A percentile compares a stretch with the other conserved stretches of the same genome.
Conservation (phyloP, 2,113 vertebrate species). For the Marcusenius ussheri region DNA sequence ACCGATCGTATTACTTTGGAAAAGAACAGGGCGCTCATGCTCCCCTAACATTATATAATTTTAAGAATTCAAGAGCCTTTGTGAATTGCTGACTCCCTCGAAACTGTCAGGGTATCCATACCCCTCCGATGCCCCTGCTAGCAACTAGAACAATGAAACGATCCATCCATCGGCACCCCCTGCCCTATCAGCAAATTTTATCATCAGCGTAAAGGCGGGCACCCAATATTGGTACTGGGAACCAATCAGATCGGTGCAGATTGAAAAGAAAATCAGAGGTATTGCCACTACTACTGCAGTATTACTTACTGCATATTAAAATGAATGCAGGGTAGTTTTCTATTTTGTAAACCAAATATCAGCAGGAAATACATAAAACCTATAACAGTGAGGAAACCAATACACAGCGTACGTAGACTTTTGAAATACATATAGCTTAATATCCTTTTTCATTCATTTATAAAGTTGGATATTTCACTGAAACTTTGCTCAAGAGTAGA, state of each 20-base stretch:
- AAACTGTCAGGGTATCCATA: not conserved
- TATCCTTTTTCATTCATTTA: not conserved
- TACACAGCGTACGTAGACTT: not conserved
- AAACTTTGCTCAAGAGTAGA: not conserved
- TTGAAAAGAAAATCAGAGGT: not conserved
- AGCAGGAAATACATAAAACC: not conserved
- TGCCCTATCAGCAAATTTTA: not conserved
- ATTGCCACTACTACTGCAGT: not conserved
- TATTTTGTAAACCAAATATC: not conserved
- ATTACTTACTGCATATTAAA: not conserved
- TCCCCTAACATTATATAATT: not conserved
- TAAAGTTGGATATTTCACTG: not conserved
- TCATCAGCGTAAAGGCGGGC: not conserved
- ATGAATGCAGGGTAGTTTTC: not conserved
- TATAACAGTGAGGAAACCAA: not conserved
- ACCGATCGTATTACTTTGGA: not conserved
- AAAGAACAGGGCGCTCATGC: not conserved
- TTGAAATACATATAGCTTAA: not conserved
- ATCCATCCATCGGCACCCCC: not conserved
- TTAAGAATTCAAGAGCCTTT: not conserved
- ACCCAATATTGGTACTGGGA: not conserved
- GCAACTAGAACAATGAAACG: not conserved
- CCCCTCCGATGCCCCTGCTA: not conserved
- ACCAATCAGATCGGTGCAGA: not conserved
- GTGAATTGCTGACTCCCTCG: not conserved